Base-by-base conservation (phyloP, 2,888 invertebrate species). In the Sminthurinus aureus region DNA sequence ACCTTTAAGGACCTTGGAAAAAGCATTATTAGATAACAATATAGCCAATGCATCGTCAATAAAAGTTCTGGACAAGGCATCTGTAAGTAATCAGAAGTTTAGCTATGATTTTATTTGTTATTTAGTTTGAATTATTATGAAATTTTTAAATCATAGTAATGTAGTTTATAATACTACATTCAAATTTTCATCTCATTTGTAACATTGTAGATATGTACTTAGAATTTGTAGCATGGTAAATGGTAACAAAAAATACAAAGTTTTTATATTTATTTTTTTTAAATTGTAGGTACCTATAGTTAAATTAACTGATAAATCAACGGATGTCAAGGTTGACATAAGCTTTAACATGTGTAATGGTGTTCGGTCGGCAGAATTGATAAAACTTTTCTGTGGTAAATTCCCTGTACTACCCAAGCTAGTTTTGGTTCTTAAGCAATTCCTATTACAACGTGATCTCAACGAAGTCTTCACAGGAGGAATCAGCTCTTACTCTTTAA, bases 391-490 rank as follows among this genome's bases (percentile, higher is more conserved):
- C 90, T 96, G 97, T 91, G 93, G 94, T 85, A 93, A 94, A 89
- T 99, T 94, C 91, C 98, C 98, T 38, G 95, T 96, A 87, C 93
- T 99, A 89, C 95, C 96, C 81, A 98, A 98, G 90, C 92, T 99
- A 90, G 98, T 99, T 90, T 94, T 99, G 92, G 97, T 99, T 85
- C 93, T 99, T 89, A 99, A 99, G 92, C 99, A 99, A 93, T 99
- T 99, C 92, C 94, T 99, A 88, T 93, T 98, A 88, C 97, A 99
- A 92, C 94, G 99, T 90, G 98, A 98, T 92, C 94, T 99, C 90
- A 99, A 99, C 92, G 99, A 99, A 93, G 99, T 99, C 90, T 99
- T 98, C 92, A 98, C 98, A 87, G 98, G 99, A 87, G 99, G 99
- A 91, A 98, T 99, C 91, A 98, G 98, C 89, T 99, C 98, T 85